Evolutionary conservation across 2,888 invertebrate genomes (phyloP).

Genomic region (Lasioglossum morio): DNA sequence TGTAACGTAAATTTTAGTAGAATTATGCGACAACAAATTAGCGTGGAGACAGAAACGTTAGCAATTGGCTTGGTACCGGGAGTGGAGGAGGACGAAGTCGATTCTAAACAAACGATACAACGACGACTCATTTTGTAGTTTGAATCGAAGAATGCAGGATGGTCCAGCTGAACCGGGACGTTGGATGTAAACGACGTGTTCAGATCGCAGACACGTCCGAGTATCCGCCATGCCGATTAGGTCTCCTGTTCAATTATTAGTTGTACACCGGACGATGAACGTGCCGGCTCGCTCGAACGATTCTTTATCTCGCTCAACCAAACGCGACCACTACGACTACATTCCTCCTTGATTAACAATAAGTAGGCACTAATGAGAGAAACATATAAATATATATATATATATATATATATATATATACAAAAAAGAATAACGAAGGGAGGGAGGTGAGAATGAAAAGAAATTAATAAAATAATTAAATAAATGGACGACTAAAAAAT

Average conservation of each 20-base stretch:
- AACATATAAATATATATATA: constrained; percentile 62
- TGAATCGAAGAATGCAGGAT: neutral
- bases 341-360: constrained; percentile 82
- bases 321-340: constrained; percentile 80
- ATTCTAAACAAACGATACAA: neutral
- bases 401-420: constrained; percentile 30
- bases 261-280: constrained; percentile 74
- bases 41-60: neutral
- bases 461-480: constrained; percentile 45
- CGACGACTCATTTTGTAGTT: neutral
- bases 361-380: constrained; percentile 82
- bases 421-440: constrained; percentile 32
- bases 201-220: constrained; percentile 27
- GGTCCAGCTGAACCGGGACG: neutral
- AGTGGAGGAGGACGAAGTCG: neutral
- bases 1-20: neutral
- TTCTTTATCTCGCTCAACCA: constrained; percentile 77
- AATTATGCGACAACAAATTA: neutral
- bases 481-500: constrained; percentile 36
- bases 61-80: neutral
- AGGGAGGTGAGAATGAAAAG: constrained; percentile 25
- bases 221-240: constrained; percentile 29
- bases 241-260: constrained; percentile 59
- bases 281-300: constrained; percentile 76
- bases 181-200: neutral